Conservation (phyloP, 1,140 invertebrate genomes). For the Drosophila nebulosa region DNA sequence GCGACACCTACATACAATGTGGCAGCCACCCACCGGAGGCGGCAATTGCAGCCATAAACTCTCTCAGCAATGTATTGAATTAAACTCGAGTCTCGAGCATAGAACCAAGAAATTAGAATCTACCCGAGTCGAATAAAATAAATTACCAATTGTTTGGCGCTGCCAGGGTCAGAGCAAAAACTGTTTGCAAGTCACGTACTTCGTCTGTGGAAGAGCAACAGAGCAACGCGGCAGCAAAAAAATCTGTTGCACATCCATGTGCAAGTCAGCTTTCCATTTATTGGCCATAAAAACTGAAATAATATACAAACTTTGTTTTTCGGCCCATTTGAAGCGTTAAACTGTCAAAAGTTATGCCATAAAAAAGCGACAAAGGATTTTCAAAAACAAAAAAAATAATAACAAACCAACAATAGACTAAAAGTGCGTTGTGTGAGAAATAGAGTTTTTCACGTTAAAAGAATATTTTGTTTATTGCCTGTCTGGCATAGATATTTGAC, state of each 20-base stretch:
- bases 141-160: slow-evolving; percentile 10
- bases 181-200: slow-evolving; percentile 27
- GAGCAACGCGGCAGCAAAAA: slow-evolving; percentile 19
- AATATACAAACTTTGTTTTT: slow-evolving; percentile 27
- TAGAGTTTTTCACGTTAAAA: slow-evolving; percentile 6
- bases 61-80: slow-evolving; percentile 42
- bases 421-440: slow-evolving; percentile 8
- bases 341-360: slow-evolving; percentile 54
- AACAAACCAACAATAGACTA: slow-evolving; percentile 18
- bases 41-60: slow-evolving; percentile 46
- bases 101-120: slow-evolving; percentile 22
- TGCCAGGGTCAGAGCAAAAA: slow-evolving; percentile 13
- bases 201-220: slow-evolving; percentile 5
- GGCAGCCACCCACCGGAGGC: background rate
- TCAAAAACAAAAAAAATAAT: slow-evolving; percentile 16
- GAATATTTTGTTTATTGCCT: background rate
- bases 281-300: slow-evolving; percentile 62
- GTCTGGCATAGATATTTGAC: background rate
- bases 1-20: slow-evolving; percentile 12
- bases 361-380: background rate
- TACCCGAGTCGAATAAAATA: slow-evolving; percentile 4
- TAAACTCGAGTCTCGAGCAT: slow-evolving; percentile 25
- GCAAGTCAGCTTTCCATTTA: slow-evolving; percentile 51
- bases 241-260: slow-evolving; percentile 43
- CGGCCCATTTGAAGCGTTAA: slow-evolving; percentile 21